Percentiles rank a stretch among this genome's conserved stretches.
These are phyloP conservation scores for Fissipunctia ypsillon DNA, from an alignment of 2,888 invertebrate species.

Conservation along the genomic window DNA sequence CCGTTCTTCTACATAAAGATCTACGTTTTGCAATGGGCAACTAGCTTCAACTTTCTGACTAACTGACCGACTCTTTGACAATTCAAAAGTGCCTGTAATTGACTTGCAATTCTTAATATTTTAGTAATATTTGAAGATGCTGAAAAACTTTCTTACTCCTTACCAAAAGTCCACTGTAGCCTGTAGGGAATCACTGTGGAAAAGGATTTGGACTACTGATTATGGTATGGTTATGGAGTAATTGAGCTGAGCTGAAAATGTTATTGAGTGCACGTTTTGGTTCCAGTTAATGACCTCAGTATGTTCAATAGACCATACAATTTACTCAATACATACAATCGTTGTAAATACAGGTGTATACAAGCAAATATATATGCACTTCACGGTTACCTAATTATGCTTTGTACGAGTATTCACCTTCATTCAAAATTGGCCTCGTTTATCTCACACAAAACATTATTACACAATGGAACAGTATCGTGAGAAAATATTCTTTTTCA, in stretches of 20 bases:
- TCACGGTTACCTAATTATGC: constrained; percentile 30
- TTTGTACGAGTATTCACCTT: constrained; percentile 33
- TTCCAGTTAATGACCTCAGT: constrained; percentile 4
- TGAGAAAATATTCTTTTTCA: constrained; percentile 45
- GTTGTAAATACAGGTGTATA: neutral
- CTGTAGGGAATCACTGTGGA: neutral
- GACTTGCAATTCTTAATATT: neutral
- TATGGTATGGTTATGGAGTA: neutral
- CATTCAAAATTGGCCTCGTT: constrained; percentile 8
- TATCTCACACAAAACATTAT: constrained; percentile 8
- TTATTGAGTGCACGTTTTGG: neutral
- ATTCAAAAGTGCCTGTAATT: no score
- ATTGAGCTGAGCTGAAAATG: neutral
- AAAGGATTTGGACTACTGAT: neutral
- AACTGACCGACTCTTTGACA: no score
- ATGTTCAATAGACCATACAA: constrained; percentile 18
- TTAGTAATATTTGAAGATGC: neutral
- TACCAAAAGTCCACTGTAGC: neutral
- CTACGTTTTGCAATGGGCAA: no score
- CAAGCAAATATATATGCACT: constrained; percentile 37
- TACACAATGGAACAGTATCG: constrained; percentile 27
- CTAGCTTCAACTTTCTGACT: no score
- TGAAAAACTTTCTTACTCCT: neutral
- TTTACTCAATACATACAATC: constrained; percentile 1
- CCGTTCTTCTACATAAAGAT: no score